Percentiles rank a stretch among this genome's conserved stretches.
phyloP scores from a whole-genome alignment of 2,113 vertebrate species.

The Pelusios castaneus region DNA sequence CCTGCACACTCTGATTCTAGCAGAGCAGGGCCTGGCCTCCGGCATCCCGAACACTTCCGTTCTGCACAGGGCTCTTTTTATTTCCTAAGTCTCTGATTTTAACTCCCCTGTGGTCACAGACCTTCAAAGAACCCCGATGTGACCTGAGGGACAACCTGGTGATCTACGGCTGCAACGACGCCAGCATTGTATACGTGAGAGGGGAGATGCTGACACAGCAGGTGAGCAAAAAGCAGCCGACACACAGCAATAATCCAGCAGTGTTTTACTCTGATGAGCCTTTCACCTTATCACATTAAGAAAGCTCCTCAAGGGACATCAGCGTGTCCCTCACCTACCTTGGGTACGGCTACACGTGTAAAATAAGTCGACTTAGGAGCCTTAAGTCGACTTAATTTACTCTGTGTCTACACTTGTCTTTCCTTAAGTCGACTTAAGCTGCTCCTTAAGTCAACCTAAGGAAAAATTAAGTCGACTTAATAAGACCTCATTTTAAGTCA shows the following conservation, averaged over 20 bases:
- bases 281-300: not conserved
- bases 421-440: too few relatives aligned
- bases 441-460: too few relatives aligned
- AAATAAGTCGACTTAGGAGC: too few relatives aligned
- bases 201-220: conserved; percentile 5
- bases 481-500: too few relatives aligned
- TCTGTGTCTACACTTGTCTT: too few relatives aligned
- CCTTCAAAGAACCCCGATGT: conserved; percentile 60
- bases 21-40: not conserved
- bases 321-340: not conserved
- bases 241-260: not conserved
- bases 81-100: not conserved
- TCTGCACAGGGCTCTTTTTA: accelerated
- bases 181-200: conserved; percentile 28
- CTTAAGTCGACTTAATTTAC: too few relatives aligned
- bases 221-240: conserved; percentile 34
- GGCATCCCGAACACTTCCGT: accelerated
- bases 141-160: conserved; percentile 66
- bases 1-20: not conserved
- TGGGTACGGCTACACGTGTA: too few relatives aligned
- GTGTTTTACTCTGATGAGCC: not conserved
- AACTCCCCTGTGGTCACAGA: conserved; percentile 19
- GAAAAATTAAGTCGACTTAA: too few relatives aligned
- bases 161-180: conserved; percentile 28
- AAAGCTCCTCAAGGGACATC: not conserved